A percentile compares a stretch with the other conserved stretches of the same genome.
phyloP scores from a whole-genome alignment of 2,888 invertebrate species.

The Nephrotoma flavescens region DNA sequence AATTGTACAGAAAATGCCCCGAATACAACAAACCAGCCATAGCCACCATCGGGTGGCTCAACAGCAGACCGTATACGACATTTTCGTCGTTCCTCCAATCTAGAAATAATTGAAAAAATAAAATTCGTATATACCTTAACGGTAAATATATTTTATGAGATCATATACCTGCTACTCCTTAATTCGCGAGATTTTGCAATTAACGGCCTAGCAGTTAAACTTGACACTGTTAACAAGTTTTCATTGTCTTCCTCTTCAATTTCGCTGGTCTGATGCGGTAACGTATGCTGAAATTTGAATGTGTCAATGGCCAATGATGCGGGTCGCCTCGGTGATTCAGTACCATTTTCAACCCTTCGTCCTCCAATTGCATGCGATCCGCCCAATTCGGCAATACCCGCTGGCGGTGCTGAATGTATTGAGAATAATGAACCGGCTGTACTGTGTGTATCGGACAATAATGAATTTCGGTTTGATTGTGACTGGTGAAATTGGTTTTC shows the following conservation, averaged over 20 bases:
- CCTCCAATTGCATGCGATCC: constrained; percentile 9
- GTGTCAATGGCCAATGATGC: constrained; percentile 34
- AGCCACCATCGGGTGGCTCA: constrained; percentile 54
- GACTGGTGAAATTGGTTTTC: not conserved
- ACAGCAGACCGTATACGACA: constrained; percentile 14
- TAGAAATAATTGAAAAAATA: not conserved
- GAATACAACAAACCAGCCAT: constrained; percentile 62
- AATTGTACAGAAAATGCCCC: constrained; percentile 69
- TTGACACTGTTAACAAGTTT: constrained; percentile 54
- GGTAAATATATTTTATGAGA: not conserved
- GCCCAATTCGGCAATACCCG: constrained; percentile 31
- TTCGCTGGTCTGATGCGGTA: constrained; percentile 29
- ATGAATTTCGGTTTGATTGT: constrained; percentile 8
- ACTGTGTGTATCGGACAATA: constrained; percentile 21
- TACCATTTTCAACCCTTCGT: constrained; percentile 18
- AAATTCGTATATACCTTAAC: not conserved
- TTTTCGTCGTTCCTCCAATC: constrained; percentile 7
- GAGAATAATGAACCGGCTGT: constrained; percentile 45
- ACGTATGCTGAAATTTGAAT: constrained; percentile 31
- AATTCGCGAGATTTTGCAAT: constrained; percentile 53
- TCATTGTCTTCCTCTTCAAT: constrained; percentile 54
- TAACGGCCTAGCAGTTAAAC: constrained; percentile 54
- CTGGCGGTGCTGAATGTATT: constrained; percentile 51
- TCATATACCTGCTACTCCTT: constrained; percentile 19
- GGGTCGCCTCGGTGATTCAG: constrained; percentile 29